Evolutionary conservation across 2,113 vertebrate species (phyloP).

Genomic region (Camelus bactrianus): DNA sequence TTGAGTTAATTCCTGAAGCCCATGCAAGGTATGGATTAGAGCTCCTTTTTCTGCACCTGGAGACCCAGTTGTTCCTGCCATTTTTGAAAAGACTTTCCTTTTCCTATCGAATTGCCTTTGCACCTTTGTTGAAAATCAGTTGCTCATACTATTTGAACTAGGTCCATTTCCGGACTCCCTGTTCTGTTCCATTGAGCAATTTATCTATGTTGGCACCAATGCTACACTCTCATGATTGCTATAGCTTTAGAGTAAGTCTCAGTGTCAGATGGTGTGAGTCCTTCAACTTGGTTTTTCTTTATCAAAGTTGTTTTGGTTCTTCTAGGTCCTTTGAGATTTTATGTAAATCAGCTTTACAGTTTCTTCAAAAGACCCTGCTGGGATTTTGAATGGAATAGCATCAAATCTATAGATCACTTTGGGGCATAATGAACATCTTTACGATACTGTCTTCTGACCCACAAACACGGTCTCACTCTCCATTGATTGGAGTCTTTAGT

Average conservation of each 20-base stretch:
- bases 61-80: neutral
- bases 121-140: neutral
- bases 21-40: neutral
- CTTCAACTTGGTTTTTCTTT: neutral
- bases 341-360: neutral
- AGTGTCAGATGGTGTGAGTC: neutral
- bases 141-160: neutral
- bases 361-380: neutral
- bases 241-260: neutral
- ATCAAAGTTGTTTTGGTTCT: neutral
- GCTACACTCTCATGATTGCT: neutral
- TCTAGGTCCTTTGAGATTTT: neutral
- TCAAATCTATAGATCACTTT: neutral
- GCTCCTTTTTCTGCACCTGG: neutral
- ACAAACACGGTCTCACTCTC: rapidly evolving
- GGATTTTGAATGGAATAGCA: neutral
- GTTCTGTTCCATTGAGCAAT: neutral
- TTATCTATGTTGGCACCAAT: neutral
- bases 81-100: neutral
- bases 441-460: neutral
- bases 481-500: neutral
- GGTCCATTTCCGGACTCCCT: neutral
- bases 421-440: neutral
- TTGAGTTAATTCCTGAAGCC: neutral
- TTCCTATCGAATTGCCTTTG: neutral